Evolutionary conservation across 2,888 invertebrate species (phyloP).

Genomic region (Phyllotreta cruciferae): DNA sequence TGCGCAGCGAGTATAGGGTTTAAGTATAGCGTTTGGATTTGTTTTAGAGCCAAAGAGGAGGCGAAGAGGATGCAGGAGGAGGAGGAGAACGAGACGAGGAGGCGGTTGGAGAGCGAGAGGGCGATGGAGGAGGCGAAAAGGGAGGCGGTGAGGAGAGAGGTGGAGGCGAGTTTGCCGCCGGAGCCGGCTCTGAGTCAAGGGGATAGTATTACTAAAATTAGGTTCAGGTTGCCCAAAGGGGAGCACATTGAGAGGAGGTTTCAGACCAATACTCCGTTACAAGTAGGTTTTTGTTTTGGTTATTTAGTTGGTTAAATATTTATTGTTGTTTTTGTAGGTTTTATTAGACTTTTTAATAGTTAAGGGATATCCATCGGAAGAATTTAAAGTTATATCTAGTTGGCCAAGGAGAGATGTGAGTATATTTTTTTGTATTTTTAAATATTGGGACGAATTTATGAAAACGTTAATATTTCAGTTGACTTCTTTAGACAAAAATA

Average conservation of each 20-base stretch:
- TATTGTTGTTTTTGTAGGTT: conserved; percentile 64
- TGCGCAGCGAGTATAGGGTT: no score
- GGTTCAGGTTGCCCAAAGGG: conserved; percentile 83
- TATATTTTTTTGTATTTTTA: conserved; percentile 49
- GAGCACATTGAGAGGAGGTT: conserved; percentile 82
- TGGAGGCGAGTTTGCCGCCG: conserved; percentile 73
- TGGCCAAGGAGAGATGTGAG: conserved; percentile 96
- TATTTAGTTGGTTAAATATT: conserved; percentile 9
- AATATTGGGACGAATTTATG: conserved; percentile 22
- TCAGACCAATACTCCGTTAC: conserved; percentile 65
- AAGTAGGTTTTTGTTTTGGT: conserved; percentile 56
- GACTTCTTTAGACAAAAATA: conserved; percentile 76
- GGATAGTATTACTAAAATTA: conserved; percentile 73
- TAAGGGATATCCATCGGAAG: conserved; percentile 85
- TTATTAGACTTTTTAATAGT: conserved; percentile 88
- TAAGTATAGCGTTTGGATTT: neutral
- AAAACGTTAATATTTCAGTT: conserved; percentile 66
- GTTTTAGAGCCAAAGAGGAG: conserved; percentile 82
- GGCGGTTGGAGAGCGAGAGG: conserved; percentile 77
- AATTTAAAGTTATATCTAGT: conserved; percentile 90
- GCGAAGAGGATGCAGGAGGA: conserved; percentile 79
- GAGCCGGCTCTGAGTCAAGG: conserved; percentile 70
- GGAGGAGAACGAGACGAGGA: conserved; percentile 74
- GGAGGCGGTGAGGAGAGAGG: conserved; percentile 71
- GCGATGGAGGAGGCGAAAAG: conserved; percentile 76